Evolutionary conservation across 1,140 invertebrate genomes (phyloP), one percentile per base, ranked within the genome.

Genomic region (Pogonognathellus flavescens): DNA sequence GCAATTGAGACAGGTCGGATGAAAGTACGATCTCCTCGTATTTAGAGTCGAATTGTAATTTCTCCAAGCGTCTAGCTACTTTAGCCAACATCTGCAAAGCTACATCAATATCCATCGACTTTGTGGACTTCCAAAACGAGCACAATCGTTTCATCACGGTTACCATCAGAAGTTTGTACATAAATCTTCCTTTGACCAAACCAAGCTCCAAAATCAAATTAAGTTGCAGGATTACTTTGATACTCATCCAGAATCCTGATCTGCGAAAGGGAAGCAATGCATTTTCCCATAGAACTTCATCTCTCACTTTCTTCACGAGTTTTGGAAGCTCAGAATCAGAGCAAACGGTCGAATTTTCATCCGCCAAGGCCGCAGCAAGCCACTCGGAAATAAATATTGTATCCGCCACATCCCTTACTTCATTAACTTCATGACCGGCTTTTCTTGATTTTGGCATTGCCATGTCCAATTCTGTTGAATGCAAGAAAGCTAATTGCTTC

Each of bases 181-280:
- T 0, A 31, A 70, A 70, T 20, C n/a, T 84, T 7, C 76, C 83
- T 41, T 70, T 14, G 0, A 4, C 7, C 0, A 13, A 9, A 13
- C 53, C 83, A 5, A 84, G 10, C 41, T 86, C 52, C 1, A 50
- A 9, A 8, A 18, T 57, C 18, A 84, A 52, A 60, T 25, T 60
- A 5, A 85, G 10, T 16, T 87, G 84, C 0, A 85, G 80, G 0
- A 76, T 50, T 0, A 83, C 86, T 57, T 87, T 87, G 11, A 52
- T 60, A 14, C 49, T 52, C 62, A 82, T 82, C 86, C 86, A 86
- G 11, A 86, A 25, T 49, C 86, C 86, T 0, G 86, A 86, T 13
- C 86, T 50, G 7, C 83, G 70, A 20, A 80, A 84, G 4, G 62
- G 82, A n/a, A 50, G 8, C 20, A 5, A 8, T 6, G 80, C 31